Base-by-base conservation (phyloP, 2,113 vertebrate species). In the Scomber scombrus region DNA sequence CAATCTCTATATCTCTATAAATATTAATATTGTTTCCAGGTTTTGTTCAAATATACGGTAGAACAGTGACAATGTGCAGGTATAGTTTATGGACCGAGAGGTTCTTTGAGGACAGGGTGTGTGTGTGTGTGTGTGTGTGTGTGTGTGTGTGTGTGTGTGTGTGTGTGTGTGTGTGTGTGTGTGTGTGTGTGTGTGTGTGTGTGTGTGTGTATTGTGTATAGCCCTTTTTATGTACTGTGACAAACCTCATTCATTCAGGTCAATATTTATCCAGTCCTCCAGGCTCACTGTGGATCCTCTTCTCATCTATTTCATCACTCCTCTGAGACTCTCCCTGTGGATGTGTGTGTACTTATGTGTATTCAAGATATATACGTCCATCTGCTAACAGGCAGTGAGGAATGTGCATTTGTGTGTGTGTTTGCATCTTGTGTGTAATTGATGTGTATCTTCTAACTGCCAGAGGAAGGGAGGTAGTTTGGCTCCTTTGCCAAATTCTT, bases 261-360 rank as follows among this genome's bases (percentile, higher is more conserved):
- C 89, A 93, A 91, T 93, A 91, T 93, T 93, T 93, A 91, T 86
- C 88, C 77, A 84, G 86, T 82, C 70, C 80, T 89, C 64, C 73
- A 82, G 80, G 57, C 82, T 88, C 57, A 66, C 58, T 5, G 43
- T 76, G 80, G 78, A 85, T 89, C 75, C 58, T 79, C 75, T 74
- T 68, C 81, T 89, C 83, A 86, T 88, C 85, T 81, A 57, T 90
- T 85, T 89, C 88, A 86, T 85, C 82, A 54, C 75, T 81, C 88
- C 81, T 78, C 58, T 4, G 77, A 77, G 84, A 82, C 68, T 69
- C 19, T 74, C 23, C 23, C 23, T 26, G 23, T 26, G 9, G 54
- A 61, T 40, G 19, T 13, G 49, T 10, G 46, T 49, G 14, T 31
- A 70, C 29, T 18, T n/a, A 49, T 19, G 68, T 82, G 52, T 75